phyloP scores from a whole-genome alignment of 2,113 vertebrate species.

The human region GRCh38 chr2:204893001-204893500 shows the following conservation, averaged over 20 bases:
- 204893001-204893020: neutral
- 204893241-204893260: neutral
- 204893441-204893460: neutral
- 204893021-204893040: neutral
- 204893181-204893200: neutral
- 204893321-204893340: neutral
- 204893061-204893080: neutral
- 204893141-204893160: neutral
- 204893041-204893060: neutral
- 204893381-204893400: neutral
- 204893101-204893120: neutral
- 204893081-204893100: neutral
- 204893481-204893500: neutral
- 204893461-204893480: neutral
- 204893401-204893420: neutral
- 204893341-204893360: neutral
- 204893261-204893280: neutral
- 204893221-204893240: neutral
- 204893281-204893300: neutral
- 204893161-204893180: neutral
- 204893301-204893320: neutral
- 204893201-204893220: neutral
- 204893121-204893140: neutral
- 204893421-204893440: neutral
- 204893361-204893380: neutral